These are phyloP conservation scores for Mayetiola destructor DNA, from an alignment of 2,888 invertebrate genomes.

Conservation along the genomic window DNA sequence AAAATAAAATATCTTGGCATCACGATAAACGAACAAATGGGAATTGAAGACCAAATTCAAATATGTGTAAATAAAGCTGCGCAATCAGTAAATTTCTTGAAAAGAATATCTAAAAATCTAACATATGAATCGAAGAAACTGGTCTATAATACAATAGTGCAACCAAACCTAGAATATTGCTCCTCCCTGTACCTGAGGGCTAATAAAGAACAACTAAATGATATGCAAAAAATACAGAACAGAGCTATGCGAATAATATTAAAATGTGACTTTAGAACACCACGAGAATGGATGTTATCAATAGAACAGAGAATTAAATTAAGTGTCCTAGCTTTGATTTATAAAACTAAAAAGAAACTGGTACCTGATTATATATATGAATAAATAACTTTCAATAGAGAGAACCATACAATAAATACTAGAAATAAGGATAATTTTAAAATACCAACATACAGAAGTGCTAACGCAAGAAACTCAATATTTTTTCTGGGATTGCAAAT, in stretches of 20 bases:
- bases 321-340: background rate
- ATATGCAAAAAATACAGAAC: background rate
- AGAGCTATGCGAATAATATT: background rate
- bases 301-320: background rate
- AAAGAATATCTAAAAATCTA: background rate
- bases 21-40: background rate
- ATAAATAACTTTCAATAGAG: background rate
- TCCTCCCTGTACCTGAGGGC: background rate
- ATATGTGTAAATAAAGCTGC: background rate
- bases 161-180: background rate
- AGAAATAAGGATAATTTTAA: background rate
- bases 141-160: background rate
- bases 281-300: background rate
- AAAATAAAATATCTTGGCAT: background rate
- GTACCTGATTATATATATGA: background rate
- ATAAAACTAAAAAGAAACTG: background rate
- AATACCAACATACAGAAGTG: too few relatives aligned
- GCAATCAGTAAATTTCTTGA: background rate
- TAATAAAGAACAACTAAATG: background rate
- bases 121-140: background rate
- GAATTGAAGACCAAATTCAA: background rate
- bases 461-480: background rate
- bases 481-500: background rate
- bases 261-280: background rate
- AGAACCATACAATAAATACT: background rate